Evolutionary conservation across 2,888 invertebrate species (phyloP).

Genomic region (Phalangium opilio): DNA sequence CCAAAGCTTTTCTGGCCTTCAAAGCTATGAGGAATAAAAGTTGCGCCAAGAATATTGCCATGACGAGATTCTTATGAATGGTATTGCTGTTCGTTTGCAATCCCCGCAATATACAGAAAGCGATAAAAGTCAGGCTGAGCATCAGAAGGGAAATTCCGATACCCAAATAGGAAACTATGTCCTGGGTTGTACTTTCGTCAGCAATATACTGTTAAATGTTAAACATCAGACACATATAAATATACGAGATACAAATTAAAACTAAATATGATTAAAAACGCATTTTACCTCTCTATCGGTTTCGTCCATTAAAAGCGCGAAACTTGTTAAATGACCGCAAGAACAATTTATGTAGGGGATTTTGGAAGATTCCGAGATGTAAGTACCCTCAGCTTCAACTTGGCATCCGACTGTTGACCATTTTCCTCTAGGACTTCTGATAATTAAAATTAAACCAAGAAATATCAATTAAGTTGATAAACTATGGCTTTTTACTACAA

Average conservation of each 20-base stretch:
- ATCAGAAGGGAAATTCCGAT: slow-evolving; percentile 69
- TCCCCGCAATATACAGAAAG: slow-evolving; percentile 65
- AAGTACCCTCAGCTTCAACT: slow-evolving; percentile 14
- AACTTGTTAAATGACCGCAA: slow-evolving; percentile 78
- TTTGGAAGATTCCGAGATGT: slow-evolving; percentile 3
- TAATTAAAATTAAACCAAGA: slow-evolving; percentile 3
- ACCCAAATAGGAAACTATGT: slow-evolving; percentile 75
- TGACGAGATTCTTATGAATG: slow-evolving; percentile 82
- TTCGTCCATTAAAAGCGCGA: slow-evolving; percentile 76
- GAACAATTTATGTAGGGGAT: slow-evolving; percentile 59
- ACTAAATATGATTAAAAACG: too few relatives aligned
- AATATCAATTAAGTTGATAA: too few relatives aligned
- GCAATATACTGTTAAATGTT: slow-evolving; percentile 44
- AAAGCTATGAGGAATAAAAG: slow-evolving; percentile 70
- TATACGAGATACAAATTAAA: too few relatives aligned
- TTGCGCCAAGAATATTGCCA: slow-evolving; percentile 73
- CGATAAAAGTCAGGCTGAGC: slow-evolving; percentile 57
- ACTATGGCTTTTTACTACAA: background rate
- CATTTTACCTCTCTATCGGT: slow-evolving; percentile 72
- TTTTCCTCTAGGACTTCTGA: slow-evolving; percentile 16
- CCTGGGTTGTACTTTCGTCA: slow-evolving; percentile 67
- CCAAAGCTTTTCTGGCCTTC: slow-evolving; percentile 60
- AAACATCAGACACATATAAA: too few relatives aligned
- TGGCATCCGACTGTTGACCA: slow-evolving; percentile 22
- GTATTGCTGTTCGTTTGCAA: slow-evolving; percentile 61